Conservation (phyloP, 2,888 invertebrate genomes). For the Drosophila flavopinicola region DNA sequence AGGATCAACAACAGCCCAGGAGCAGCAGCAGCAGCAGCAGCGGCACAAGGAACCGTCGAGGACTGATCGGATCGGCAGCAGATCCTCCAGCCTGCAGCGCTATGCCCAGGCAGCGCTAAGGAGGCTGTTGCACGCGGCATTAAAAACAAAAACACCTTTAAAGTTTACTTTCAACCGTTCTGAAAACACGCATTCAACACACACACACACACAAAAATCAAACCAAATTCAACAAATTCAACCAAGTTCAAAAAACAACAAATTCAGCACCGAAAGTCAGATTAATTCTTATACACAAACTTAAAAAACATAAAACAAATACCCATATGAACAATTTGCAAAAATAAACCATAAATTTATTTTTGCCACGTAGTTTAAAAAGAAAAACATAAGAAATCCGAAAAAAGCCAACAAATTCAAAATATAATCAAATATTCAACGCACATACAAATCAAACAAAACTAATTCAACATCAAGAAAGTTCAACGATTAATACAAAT, state of each 20-base stretch:
- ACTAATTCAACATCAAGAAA: slow-evolving; percentile 20
- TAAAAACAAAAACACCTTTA: slow-evolving; percentile 32
- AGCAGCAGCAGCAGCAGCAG: slow-evolving; percentile 57
- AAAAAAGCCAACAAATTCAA: background rate
- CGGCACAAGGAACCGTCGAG: slow-evolving; percentile 52
- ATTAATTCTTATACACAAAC: slow-evolving; percentile 66
- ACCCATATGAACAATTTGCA: slow-evolving; percentile 2
- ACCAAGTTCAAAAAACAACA: slow-evolving; percentile 49
- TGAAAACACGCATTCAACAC: slow-evolving; percentile 22
- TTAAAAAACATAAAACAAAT: slow-evolving; percentile 30
- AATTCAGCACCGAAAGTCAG: slow-evolving; percentile 76
- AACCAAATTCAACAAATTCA: slow-evolving; percentile 34
- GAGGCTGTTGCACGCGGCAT: slow-evolving; percentile 67
- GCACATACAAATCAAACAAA: slow-evolving; percentile 26
- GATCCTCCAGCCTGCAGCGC: slow-evolving; percentile 57
- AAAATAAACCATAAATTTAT: slow-evolving; percentile 30
- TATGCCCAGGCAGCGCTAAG: slow-evolving; percentile 59
- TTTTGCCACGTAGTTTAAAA: slow-evolving; percentile 49
- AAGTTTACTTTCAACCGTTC: slow-evolving; percentile 61
- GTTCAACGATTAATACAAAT: slow-evolving; percentile 19
- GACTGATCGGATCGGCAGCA: slow-evolving; percentile 57
- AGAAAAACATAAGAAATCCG: slow-evolving; percentile 22
- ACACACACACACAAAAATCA: slow-evolving; percentile 15
- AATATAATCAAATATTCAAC: slow-evolving; percentile 13
- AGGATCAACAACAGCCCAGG: slow-evolving; percentile 73